A percentile compares a stretch with the other conserved stretches of the same genome.
Evolutionary conservation across 2,113 vertebrate genomes (phyloP).

Genomic region (Corapipo altera): DNA sequence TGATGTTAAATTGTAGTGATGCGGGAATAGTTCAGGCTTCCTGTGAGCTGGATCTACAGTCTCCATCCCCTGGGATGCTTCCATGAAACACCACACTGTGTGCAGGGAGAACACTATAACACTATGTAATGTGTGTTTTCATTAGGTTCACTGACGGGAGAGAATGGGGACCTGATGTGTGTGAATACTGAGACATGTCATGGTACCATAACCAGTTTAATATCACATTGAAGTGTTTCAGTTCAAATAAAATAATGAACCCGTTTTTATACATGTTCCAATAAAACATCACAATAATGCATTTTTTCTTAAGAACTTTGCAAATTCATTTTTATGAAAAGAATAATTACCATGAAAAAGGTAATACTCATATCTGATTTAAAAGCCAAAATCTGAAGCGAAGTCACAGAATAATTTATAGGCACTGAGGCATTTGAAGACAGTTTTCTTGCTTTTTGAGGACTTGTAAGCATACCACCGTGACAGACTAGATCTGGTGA

Average conservation of each 20-base stretch:
- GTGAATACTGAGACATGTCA: background rate
- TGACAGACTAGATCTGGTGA: background rate
- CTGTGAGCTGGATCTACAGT: background rate
- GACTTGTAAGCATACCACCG: background rate
- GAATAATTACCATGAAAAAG: background rate
- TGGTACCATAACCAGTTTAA: background rate
- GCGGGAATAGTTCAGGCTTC: background rate
- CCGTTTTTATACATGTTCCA: background rate
- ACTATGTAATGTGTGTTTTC: background rate
- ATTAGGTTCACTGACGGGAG: background rate
- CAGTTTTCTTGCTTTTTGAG: background rate
- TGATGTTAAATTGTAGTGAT: background rate
- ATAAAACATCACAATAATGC: background rate
- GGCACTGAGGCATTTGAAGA: background rate
- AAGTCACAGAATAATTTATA: background rate
- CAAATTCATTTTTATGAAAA: background rate
- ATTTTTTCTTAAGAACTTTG: background rate
- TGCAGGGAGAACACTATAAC: background rate
- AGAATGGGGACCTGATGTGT: background rate
- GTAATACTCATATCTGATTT: background rate
- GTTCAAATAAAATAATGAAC: background rate
- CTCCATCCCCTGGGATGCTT: background rate
- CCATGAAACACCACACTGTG: background rate
- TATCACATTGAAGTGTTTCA: rapidly evolving
- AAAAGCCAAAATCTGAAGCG: background rate